A percentile compares a stretch with the other conserved stretches of the same genome.
These are phyloP conservation scores for Zelleria hepariella DNA, from an alignment of 2,888 invertebrate species.

Conservation along the genomic window DNA sequence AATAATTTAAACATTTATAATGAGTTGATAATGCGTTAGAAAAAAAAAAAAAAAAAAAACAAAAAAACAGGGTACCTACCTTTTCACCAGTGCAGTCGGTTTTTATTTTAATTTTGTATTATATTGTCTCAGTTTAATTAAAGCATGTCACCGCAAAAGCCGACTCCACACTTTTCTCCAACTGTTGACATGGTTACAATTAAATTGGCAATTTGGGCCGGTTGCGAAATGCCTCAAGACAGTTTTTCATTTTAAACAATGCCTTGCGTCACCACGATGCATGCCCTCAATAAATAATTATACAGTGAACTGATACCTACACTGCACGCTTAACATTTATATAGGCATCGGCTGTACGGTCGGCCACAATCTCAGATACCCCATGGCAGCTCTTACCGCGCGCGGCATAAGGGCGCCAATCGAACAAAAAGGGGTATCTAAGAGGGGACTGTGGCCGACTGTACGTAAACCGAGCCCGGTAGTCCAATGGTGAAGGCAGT, in stretches of 20 bases:
- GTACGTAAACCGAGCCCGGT: no score
- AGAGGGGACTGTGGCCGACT: no score
- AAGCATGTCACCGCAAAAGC: background rate
- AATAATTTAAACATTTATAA: no score
- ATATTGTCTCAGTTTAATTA: background rate
- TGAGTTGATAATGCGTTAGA: no score
- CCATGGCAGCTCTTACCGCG: no score
- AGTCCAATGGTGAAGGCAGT: no score
- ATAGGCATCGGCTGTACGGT: no score
- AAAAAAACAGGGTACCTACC: no score
- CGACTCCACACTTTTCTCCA: background rate
- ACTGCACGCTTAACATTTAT: background rate
- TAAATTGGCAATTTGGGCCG: background rate
- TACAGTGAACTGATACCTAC: background rate
- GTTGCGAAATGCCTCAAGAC: background rate
- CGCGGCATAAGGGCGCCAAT: no score
- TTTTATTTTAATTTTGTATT: background rate
- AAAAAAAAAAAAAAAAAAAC: no score
- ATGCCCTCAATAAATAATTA: background rate
- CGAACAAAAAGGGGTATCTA: no score
- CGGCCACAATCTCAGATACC: no score
- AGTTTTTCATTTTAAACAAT: background rate
- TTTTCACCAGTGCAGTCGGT: background rate
- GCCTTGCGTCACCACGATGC: background rate
- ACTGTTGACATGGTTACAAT: background rate